Percentiles rank a stretch among this genome's conserved stretches.
These are phyloP conservation scores for Scaptomyza tumidula DNA, from an alignment of 2,888 invertebrate species.

Conservation along the genomic window DNA sequence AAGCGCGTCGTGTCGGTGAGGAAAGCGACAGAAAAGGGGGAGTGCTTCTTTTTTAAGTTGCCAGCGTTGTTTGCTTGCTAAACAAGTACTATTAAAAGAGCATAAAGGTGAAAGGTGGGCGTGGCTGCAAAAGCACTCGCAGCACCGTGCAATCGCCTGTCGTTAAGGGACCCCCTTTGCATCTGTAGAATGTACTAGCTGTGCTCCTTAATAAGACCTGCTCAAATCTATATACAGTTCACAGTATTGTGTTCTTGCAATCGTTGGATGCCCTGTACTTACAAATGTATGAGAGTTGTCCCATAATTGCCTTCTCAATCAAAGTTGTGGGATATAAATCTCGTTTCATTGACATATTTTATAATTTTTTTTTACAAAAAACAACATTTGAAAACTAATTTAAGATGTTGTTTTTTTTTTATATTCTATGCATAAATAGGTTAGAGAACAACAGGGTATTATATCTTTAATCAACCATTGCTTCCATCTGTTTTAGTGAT, in stretches of 20 bases:
- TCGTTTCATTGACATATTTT: no score
- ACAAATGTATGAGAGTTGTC: no score
- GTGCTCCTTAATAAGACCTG: slow-evolving; percentile 37
- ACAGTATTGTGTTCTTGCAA: slow-evolving; percentile 2
- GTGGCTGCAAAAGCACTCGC: slow-evolving; percentile 31
- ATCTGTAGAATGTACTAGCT: slow-evolving; percentile 13
- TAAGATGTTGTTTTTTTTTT: neutral
- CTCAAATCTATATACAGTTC: slow-evolving; percentile 38
- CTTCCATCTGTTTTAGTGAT: slow-evolving; percentile 3
- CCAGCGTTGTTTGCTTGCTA: slow-evolving; percentile 76
- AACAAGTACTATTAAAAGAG: slow-evolving; percentile 80
- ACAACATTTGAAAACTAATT: neutral
- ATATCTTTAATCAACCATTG: neutral
- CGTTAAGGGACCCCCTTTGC: slow-evolving; percentile 60
- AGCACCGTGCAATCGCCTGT: slow-evolving; percentile 35
- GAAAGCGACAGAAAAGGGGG: neutral
- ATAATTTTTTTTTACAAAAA: no score
- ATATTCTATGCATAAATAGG: no score
- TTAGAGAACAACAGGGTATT: slow-evolving; percentile 13
- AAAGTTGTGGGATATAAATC: no score
- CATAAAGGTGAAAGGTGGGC: slow-evolving; percentile 70
- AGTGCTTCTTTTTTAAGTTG: slow-evolving; percentile 57
- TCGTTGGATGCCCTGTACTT: slow-evolving; percentile 8
- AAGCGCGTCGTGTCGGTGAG: neutral
- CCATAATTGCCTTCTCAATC: no score